A percentile compares a stretch with the other conserved stretches of the same genome.
phyloP scores from a whole-genome alignment of 2,797 vertebrate species.

The Hoplostethus mediterraneus region DNA sequence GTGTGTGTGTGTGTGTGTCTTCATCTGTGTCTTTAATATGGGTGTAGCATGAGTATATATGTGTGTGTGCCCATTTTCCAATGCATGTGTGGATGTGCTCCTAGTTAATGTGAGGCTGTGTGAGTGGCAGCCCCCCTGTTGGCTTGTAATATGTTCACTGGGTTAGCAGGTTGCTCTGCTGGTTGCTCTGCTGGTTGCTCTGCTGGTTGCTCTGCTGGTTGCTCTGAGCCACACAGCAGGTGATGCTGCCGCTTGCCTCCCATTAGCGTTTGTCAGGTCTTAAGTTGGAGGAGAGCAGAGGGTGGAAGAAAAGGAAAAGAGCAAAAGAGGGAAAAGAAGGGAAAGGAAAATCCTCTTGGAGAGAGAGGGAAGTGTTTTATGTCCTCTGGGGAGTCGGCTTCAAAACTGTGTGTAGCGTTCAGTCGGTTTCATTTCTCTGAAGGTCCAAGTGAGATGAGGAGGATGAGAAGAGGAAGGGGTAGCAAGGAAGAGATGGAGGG shows the following conservation, averaged over 20 bases:
- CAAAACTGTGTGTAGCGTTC: slow-evolving; percentile 21
- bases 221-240: neutral
- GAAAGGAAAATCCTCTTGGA: slow-evolving; percentile 37
- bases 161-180: neutral
- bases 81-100: neutral
- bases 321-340: neutral
- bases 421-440: slow-evolving; percentile 42
- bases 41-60: slow-evolving; percentile 3
- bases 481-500: slow-evolving; percentile 2
- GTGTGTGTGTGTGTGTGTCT: slow-evolving; percentile 1
- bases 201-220: no score
- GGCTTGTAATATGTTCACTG: neutral
- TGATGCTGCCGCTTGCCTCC: slow-evolving; percentile 58
- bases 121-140: neutral
- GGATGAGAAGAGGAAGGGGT: slow-evolving; percentile 30
- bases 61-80: neutral
- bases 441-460: slow-evolving; percentile 50
- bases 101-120: neutral
- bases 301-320: slow-evolving; percentile 5
- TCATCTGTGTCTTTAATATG: slow-evolving; percentile 28
- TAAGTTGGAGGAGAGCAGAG: slow-evolving; percentile 36
- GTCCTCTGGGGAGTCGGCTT: slow-evolving; percentile 52
- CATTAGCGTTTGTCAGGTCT: slow-evolving; percentile 54
- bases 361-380: neutral
- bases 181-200: no score